Evolutionary conservation across 2,113 vertebrate species (phyloP), one percentile per base, ranked within the genome.

Genomic region (Urocitellus parryii): DNA sequence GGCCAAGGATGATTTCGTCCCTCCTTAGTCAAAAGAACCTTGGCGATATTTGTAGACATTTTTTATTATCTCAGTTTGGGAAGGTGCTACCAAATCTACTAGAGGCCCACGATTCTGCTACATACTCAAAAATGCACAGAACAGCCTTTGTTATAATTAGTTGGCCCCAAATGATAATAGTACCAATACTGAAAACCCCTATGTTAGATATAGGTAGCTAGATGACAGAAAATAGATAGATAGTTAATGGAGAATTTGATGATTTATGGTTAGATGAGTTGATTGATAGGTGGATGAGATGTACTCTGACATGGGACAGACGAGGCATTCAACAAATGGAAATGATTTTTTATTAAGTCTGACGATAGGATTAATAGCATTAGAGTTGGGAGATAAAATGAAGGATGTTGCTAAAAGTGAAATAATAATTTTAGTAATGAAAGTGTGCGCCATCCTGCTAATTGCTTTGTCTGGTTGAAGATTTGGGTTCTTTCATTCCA

Each of bases 291-390:
- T 48, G 77, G 73, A 81, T 61, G 27, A 87, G 48, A 88, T 32
- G 61, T 18, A 53, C n/a, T 93, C 70, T 83, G 48, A 87, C 63
- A 78, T 1, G 10, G n/a, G 22, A 63, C 1, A 92, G 4, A n/a
- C 22, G 58, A 85, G 58, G 45, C 63, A 83, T 65, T 73, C 58
- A 89, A 92, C n/a, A 92, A 93, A 90, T 18, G 65, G 51, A 91
- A 87, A 5, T 45, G 24, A 73, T 34, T 81, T 85, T 95, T 89
- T 20, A 72, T 86, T 65, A 88, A 79, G 93, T 48, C 20, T 34
- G 25, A 95, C 65, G 58, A 82, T 11, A 32, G 39, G 9, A 90
- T 85, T 88, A 67, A 80, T 42, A 90, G 16, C 58, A 88, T 3
- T 56, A 88, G 63, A 56, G 10, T 51, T 83, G 18, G 51, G 32